phyloP scores from a whole-genome alignment of 2,113 vertebrate species.

The Ascaphus truei region DNA sequence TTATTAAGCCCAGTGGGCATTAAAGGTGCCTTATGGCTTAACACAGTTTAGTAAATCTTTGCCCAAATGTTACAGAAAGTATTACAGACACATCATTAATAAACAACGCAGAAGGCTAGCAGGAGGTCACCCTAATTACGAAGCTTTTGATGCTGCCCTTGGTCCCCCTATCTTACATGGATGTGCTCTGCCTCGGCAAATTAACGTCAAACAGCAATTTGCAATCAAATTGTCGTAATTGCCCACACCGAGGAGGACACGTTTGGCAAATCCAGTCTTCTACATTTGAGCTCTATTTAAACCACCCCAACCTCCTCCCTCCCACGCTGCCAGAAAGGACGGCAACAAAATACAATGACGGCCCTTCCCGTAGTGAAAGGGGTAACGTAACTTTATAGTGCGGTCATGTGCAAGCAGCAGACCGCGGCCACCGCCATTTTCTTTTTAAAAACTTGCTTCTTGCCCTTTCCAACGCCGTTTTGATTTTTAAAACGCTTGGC shows the following conservation, averaged over 20 bases:
- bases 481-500: too few relatives aligned
- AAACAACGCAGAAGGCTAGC: background rate
- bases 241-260: slow-evolving; percentile 11
- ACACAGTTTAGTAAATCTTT: background rate
- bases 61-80: background rate
- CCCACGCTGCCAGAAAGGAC: too few relatives aligned
- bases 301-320: too few relatives aligned
- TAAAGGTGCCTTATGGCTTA: background rate
- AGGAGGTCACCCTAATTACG: slow-evolving; percentile 7
- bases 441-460: too few relatives aligned
- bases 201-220: slow-evolving; percentile 29
- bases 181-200: slow-evolving; percentile 12
- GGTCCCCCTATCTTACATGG: background rate
- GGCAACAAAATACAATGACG: too few relatives aligned
- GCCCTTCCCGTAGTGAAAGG: too few relatives aligned
- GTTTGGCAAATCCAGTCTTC: slow-evolving; percentile 26
- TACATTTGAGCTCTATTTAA: slow-evolving; percentile 32
- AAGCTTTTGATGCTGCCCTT: background rate
- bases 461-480: too few relatives aligned
- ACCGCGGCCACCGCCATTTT: too few relatives aligned
- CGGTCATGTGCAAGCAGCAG: too few relatives aligned
- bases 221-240: slow-evolving; percentile 36
- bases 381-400: too few relatives aligned
- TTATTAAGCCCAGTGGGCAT: background rate
- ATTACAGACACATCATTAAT: background rate